phyloP scores from a whole-genome alignment of 2,888 invertebrate species.

The Apocheima hispidaria region DNA sequence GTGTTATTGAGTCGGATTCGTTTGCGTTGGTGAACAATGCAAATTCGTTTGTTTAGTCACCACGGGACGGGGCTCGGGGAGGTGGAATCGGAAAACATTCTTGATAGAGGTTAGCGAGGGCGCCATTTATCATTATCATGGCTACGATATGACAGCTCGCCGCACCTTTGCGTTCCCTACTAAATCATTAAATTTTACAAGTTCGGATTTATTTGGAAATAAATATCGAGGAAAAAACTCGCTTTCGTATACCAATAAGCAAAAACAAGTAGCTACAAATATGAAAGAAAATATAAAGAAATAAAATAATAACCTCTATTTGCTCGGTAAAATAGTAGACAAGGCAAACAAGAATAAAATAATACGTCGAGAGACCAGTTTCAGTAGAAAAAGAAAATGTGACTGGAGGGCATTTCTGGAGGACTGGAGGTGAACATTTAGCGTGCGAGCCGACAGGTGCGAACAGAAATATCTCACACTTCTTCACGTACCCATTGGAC shows the following conservation, averaged over 20 bases:
- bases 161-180: conserved; percentile 66
- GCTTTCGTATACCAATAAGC: neutral
- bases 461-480: conserved; percentile 59
- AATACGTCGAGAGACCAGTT: conserved; percentile 54
- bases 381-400: conserved; percentile 64
- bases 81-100: conserved; percentile 67
- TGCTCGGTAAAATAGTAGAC: conserved; percentile 26
- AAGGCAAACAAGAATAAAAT: conserved; percentile 46
- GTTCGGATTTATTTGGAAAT: conserved; percentile 37
- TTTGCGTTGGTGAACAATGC: conserved; percentile 65
- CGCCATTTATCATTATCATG: conserved; percentile 81
- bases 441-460: conserved; percentile 72
- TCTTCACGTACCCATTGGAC: conserved; percentile 43
- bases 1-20: conserved; percentile 55
- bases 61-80: conserved; percentile 49
- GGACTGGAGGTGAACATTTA: conserved; percentile 62
- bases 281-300: conserved; percentile 18
- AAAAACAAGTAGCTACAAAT: neutral
- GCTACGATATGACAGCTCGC: conserved; percentile 67
- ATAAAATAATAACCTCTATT: conserved; percentile 24
- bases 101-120: conserved; percentile 68
- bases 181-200: conserved; percentile 64
- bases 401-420: conserved; percentile 70
- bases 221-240: conserved; percentile 9
- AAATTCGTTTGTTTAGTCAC: conserved; percentile 63